A percentile compares a stretch with the other conserved stretches of the same genome.
phyloP scores from a whole-genome alignment of 2,888 invertebrate species.

The Drosophila eohydei region DNA sequence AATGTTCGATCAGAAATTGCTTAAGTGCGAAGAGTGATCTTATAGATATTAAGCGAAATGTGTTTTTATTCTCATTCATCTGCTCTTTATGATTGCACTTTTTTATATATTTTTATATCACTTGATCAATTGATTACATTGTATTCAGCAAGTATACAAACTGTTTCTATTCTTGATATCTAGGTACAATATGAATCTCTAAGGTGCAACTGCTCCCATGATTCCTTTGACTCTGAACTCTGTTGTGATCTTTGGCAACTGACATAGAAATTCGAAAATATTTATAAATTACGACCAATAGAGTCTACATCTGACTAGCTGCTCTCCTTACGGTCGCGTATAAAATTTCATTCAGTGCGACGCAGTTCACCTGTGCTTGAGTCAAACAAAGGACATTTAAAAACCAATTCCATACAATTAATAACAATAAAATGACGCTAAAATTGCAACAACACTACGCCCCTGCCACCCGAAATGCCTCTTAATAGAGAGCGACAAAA shows the following conservation, averaged over 20 bases:
- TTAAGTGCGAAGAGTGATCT: background rate
- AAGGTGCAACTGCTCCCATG: background rate
- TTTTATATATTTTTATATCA: background rate
- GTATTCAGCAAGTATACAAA: background rate
- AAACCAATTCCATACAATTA: slow-evolving; percentile 74
- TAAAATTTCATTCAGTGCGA: slow-evolving; percentile 8
- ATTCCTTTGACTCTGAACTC: background rate
- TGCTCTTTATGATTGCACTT: background rate
- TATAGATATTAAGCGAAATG: background rate
- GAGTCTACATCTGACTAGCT: background rate
- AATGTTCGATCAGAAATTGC: background rate
- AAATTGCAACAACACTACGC: slow-evolving; percentile 75
- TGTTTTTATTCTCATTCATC: background rate
- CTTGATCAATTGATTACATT: background rate
- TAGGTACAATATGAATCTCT: background rate
- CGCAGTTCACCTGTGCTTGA: slow-evolving; percentile 32
- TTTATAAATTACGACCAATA: slow-evolving; percentile 1
- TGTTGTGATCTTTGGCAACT: background rate
- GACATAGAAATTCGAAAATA: background rate
- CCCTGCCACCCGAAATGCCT: slow-evolving; percentile 27
- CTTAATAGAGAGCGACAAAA: slow-evolving; percentile 33
- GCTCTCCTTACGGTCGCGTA: background rate
- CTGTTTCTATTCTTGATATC: background rate
- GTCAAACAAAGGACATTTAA: slow-evolving; percentile 57
- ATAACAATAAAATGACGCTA: slow-evolving; percentile 77